phyloP scores from a whole-genome alignment of 2,888 invertebrate genomes.

The Ennomos quercinarius region DNA sequence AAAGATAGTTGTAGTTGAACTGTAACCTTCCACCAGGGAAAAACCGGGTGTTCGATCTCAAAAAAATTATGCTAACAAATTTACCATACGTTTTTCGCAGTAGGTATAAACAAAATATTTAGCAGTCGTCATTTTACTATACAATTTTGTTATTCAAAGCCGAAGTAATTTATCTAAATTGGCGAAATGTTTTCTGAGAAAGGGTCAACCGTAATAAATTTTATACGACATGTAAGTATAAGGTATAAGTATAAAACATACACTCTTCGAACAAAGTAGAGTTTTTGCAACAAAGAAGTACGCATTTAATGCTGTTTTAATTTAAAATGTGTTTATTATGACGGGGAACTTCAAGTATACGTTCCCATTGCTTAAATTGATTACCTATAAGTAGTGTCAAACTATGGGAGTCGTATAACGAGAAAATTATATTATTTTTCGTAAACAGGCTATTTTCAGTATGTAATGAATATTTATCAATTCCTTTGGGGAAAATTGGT shows the following conservation, averaged over 20 bases:
- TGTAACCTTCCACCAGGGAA: conserved; percentile 12
- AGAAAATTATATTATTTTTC: conserved; percentile 29
- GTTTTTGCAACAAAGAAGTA: conserved; percentile 1
- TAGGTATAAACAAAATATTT: conserved; percentile 1
- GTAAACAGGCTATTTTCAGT: conserved; percentile 9
- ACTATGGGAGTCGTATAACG: conserved; percentile 26
- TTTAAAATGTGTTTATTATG: too few species aligned
- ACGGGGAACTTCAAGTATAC: too few species aligned
- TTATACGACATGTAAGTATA: conserved; percentile 1
- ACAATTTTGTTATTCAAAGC: neutral
- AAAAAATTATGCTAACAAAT: conserved; percentile 3
- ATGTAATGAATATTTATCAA: conserved; percentile 36
- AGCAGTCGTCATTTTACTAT: neutral
- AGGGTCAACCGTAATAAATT: conserved; percentile 13
- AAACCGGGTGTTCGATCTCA: conserved; percentile 12
- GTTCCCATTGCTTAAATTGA: too few species aligned
- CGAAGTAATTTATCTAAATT: conserved; percentile 3
- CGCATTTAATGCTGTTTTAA: too few species aligned
- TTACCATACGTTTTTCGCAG: neutral
- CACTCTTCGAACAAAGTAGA: neutral
- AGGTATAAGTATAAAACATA: too few species aligned
- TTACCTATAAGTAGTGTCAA: conserved; percentile 15
- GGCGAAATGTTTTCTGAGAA: conserved; percentile 11
- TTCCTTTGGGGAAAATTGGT: conserved; percentile 26
- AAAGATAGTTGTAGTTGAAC: neutral